Percentiles rank a stretch among this genome's conserved stretches.
Evolutionary conservation across 2,888 invertebrate species (phyloP).

Genomic region (Tanaodytes sp.): DNA sequence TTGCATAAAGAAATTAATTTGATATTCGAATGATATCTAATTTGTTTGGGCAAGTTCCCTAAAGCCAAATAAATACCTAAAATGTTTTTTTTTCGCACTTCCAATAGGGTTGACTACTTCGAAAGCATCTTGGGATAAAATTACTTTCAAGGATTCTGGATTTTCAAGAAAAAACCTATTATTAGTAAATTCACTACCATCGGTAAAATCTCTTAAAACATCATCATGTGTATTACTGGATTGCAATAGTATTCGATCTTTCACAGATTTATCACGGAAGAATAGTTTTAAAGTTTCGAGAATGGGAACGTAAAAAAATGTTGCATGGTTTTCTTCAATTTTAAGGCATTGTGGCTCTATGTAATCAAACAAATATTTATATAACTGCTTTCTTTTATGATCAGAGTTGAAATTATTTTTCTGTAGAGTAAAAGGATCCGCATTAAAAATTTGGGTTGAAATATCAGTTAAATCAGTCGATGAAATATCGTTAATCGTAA

Average conservation of each 20-base stretch:
- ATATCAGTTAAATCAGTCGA: too few relatives aligned
- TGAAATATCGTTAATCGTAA: too few relatives aligned
- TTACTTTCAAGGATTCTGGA: neutral
- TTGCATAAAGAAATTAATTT: slow-evolving; percentile 59
- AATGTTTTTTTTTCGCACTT: slow-evolving; percentile 57
- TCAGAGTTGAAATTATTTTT: too few relatives aligned
- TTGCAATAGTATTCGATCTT: neutral
- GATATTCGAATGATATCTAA: neutral
- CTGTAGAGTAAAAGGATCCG: too few relatives aligned
- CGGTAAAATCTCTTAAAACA: neutral
- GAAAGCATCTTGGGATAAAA: slow-evolving; percentile 57
- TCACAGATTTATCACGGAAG: neutral
- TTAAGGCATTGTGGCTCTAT: too few relatives aligned
- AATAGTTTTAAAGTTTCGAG: neutral
- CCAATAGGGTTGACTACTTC: slow-evolving; percentile 62
- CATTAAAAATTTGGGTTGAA: too few relatives aligned
- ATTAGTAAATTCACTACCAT: neutral
- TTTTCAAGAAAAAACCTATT: neutral
- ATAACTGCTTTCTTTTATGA: too few relatives aligned
- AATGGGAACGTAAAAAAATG: neutral
- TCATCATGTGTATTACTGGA: neutral
- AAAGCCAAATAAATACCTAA: neutral
- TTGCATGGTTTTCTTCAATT: too few relatives aligned
- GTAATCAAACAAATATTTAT: too few relatives aligned
- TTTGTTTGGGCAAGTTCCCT: neutral